These are phyloP conservation scores for Rugalucina vietnamica DNA, from an alignment of 2,888 invertebrate genomes.

Conservation along the genomic window DNA sequence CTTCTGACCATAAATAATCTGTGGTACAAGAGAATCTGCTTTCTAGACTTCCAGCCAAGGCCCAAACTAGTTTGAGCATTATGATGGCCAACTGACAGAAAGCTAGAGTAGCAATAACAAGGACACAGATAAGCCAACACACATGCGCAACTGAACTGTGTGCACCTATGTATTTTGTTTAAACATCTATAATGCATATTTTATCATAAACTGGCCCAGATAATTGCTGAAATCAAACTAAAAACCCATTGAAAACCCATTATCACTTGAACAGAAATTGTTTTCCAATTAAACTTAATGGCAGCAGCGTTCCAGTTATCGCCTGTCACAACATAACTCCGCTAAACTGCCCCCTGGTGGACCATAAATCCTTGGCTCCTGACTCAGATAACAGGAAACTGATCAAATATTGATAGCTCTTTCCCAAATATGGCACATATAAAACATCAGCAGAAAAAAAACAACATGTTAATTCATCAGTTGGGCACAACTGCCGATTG, in stretches of 20 bases:
- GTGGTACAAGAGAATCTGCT: too few species aligned
- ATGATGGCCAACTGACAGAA: too few species aligned
- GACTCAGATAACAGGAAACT: background rate
- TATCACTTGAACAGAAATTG: constrained; percentile 2
- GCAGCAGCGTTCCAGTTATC: background rate
- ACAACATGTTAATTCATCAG: background rate
- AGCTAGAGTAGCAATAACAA: too few species aligned
- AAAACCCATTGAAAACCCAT: background rate
- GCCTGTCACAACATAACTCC: background rate
- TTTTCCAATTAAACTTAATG: background rate
- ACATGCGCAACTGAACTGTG: too few species aligned
- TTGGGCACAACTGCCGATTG: too few species aligned
- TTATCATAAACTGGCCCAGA: too few species aligned
- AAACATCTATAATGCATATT: too few species aligned
- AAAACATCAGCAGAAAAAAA: background rate
- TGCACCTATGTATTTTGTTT: too few species aligned
- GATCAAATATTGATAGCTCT: background rate
- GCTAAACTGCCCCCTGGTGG: constrained; percentile 3
- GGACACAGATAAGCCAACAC: too few species aligned
- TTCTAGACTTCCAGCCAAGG: too few species aligned
- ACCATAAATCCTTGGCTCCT: background rate
- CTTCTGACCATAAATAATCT: background rate
- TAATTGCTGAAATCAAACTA: background rate
- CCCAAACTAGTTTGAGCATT: too few species aligned
- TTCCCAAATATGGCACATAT: background rate